Conservation (phyloP, 2,797 vertebrate genomes). For the Sebastes cheni region DNA sequence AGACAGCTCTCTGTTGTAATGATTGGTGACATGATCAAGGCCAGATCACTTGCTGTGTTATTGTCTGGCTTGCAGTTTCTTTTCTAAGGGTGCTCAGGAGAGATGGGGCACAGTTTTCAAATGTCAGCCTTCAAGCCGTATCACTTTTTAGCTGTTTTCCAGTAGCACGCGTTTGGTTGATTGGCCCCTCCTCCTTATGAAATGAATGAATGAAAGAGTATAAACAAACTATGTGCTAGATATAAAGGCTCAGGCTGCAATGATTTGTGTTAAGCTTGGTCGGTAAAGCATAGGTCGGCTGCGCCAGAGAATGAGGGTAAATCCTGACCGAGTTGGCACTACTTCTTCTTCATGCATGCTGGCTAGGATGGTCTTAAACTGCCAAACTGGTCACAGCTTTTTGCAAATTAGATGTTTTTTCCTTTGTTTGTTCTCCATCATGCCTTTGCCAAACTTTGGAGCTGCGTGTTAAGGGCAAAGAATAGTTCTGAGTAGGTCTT, state of each 20-base stretch:
- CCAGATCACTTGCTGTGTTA: constrained; percentile 67
- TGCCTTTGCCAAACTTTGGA: constrained; percentile 18
- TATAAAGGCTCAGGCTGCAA: not conserved
- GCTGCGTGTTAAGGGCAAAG: constrained; percentile 24
- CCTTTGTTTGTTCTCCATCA: constrained; percentile 23
- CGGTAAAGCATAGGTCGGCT: constrained; percentile 18
- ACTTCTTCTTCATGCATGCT: not conserved
- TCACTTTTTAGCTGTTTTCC: constrained; percentile 30
- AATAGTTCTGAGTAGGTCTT: constrained; percentile 15
- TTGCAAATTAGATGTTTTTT: constrained; percentile 19
- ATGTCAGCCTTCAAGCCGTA: constrained; percentile 54
- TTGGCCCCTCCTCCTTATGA: not conserved
- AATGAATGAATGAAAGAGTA: constrained; percentile 24
- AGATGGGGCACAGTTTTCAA: constrained; percentile 56
- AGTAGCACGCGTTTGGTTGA: not conserved
- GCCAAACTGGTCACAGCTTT: constrained; percentile 22
- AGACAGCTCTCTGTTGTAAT: constrained; percentile 67
- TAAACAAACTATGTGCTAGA: not conserved
- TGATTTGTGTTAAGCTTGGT: constrained; percentile 21
- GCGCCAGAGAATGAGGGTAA: not conserved
- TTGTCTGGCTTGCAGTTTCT: constrained; percentile 71
- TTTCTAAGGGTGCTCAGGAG: constrained; percentile 57
- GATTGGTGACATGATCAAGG: constrained; percentile 81
- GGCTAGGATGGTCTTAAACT: constrained; percentile 7
- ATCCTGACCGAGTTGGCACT: constrained; percentile 19